phyloP scores from a whole-genome alignment of 2,888 invertebrate species.

The Phortica magna region DNA sequence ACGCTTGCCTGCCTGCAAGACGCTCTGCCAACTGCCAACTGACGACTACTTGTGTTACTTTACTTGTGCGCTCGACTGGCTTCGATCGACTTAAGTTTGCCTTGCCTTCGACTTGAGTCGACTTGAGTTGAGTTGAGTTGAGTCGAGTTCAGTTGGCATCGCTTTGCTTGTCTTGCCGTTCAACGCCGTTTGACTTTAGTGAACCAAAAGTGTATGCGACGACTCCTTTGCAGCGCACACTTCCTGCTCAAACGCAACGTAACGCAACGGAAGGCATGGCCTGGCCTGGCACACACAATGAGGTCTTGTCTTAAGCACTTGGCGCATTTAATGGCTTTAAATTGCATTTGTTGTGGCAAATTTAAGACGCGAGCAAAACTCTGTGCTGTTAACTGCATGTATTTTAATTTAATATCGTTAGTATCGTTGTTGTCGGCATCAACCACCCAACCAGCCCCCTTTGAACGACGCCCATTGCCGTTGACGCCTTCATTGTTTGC shows the following conservation, averaged over 20 bases:
- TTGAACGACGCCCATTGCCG: neutral
- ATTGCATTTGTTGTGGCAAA: conserved; percentile 12
- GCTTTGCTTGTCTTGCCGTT: neutral
- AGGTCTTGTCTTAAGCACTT: neutral
- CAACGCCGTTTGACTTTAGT: too few relatives aligned
- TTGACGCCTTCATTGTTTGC: neutral
- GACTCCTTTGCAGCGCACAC: too few relatives aligned
- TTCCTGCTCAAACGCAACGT: too few relatives aligned
- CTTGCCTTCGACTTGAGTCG: neutral
- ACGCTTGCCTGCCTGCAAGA: neutral
- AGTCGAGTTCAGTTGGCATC: neutral
- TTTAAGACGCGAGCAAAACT: conserved; percentile 3
- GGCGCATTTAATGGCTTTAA: conserved; percentile 1
- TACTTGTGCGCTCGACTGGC: conserved; percentile 8
- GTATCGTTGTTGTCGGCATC: neutral
- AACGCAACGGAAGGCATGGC: too few relatives aligned
- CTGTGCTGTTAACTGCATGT: neutral
- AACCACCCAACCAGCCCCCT: too few relatives aligned
- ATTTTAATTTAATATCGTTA: neutral
- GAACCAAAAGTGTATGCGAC: too few relatives aligned
- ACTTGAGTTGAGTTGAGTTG: neutral
- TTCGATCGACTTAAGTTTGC: neutral
- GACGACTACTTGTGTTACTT: neutral
- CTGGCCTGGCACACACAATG: neutral
- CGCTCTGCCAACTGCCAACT: neutral